These are phyloP conservation scores for Ecliptopera silaceata DNA, from an alignment of 2,888 invertebrate genomes.

Conservation along the genomic window DNA sequence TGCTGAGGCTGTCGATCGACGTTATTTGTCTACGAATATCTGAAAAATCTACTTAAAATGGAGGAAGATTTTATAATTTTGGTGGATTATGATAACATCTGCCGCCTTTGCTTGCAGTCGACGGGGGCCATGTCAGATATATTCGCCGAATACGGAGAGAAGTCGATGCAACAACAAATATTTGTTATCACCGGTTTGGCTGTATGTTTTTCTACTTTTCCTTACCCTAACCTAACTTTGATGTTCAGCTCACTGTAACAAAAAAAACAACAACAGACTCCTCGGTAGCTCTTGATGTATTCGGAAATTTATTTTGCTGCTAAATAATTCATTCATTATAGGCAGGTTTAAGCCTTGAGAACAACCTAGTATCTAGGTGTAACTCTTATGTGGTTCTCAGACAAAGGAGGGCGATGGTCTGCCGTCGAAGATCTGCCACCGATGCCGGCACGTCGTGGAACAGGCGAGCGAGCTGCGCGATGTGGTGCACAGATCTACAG, in stretches of 20 bases:
- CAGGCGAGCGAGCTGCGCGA: constrained; percentile 35
- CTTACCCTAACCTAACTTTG: constrained; percentile 5
- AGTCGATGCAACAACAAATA: constrained; percentile 32
- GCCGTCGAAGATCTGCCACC: constrained; percentile 40
- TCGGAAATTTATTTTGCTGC: too few relatives aligned
- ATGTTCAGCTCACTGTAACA: not conserved
- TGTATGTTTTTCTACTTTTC: constrained; percentile 4
- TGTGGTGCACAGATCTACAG: constrained; percentile 5
- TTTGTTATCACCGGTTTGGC: constrained; percentile 19
- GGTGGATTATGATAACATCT: constrained; percentile 38
- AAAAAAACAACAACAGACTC: too few relatives aligned
- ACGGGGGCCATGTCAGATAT: constrained; percentile 38
- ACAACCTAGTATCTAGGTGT: too few relatives aligned
- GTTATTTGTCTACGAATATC: not conserved
- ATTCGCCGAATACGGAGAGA: constrained; percentile 31
- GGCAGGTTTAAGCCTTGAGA: too few relatives aligned
- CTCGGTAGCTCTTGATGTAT: too few relatives aligned
- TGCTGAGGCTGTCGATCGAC: not conserved
- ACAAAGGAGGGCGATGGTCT: constrained; percentile 23
- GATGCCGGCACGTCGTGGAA: constrained; percentile 40
- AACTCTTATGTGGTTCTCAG: constrained; percentile 4
- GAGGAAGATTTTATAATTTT: constrained; percentile 36
- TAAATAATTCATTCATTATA: too few relatives aligned
- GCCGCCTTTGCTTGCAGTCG: constrained; percentile 38
- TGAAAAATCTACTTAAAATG: constrained; percentile 23